phyloP scores from a whole-genome alignment of 2,888 invertebrate species.

The Brenthis hecate region DNA sequence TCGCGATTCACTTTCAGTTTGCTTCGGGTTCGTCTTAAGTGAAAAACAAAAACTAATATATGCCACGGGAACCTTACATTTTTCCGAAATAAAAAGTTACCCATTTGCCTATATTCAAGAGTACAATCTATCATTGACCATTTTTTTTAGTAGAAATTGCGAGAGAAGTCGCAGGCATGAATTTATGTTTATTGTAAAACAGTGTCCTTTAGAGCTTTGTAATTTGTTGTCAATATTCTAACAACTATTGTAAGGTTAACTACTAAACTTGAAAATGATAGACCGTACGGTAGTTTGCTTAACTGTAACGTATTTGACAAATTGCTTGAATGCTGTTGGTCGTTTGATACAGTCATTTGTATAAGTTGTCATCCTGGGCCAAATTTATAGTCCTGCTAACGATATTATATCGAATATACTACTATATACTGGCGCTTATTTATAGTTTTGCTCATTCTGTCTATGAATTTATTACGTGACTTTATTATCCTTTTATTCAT shows the following conservation, averaged over 20 bases:
- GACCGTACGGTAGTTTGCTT: constrained; percentile 21
- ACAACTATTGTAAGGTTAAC: constrained; percentile 16
- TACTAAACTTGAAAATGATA: constrained; percentile 19
- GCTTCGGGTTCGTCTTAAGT: too few relatives aligned
- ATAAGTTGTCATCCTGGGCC: constrained; percentile 18
- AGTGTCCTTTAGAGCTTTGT: neutral
- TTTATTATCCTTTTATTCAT: too few relatives aligned
- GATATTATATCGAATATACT: constrained; percentile 1
- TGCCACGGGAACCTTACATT: too few relatives aligned
- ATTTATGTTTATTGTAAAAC: too few relatives aligned
- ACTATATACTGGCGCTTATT: neutral
- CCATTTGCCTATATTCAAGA: too few relatives aligned
- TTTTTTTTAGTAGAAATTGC: too few relatives aligned
- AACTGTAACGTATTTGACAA: constrained; percentile 24
- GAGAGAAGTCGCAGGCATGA: too few relatives aligned
- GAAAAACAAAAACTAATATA: too few relatives aligned
- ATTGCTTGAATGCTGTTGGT: constrained; percentile 11
- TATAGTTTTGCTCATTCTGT: neutral
- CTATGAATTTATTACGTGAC: too few relatives aligned
- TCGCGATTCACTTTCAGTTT: too few relatives aligned
- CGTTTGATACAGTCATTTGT: constrained; percentile 26
- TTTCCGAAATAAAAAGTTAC: too few relatives aligned
- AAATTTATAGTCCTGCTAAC: constrained; percentile 21
- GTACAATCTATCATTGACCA: too few relatives aligned
- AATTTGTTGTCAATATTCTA: neutral